Evolutionary conservation across 2,797 vertebrate genomes (phyloP), one percentile per base, ranked within the genome.

Genomic region (Pelochelys cantorii): DNA sequence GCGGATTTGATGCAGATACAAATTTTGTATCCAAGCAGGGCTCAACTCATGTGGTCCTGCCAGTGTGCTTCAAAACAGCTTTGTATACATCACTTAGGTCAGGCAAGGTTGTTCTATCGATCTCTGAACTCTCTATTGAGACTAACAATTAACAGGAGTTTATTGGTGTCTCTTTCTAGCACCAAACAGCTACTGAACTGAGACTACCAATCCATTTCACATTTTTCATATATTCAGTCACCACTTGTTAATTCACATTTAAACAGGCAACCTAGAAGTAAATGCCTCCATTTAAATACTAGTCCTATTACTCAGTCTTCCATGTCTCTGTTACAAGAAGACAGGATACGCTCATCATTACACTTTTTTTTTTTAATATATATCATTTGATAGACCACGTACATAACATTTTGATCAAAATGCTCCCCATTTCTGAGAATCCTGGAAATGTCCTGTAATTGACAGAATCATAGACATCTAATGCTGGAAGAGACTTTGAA

Each of bases 341-440:
- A 5, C 2, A 1, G 23, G 0, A 0, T 18, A 22, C 15, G 34
- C 5, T 3, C 18, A n/a, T 55, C 18, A 27, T 54, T 55, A 55
- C 18, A 48, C 42, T 48, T 31, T 31, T 79, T 88, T 12, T 14
- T 68, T 84, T 81, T 56, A 79, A 79, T n/a, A 79, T 42, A 52
- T 23, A 48, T 13, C 20, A 75, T 25, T 48, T 25, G 34, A 42
- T 3, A 5, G 15, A n/a, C 37, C 65, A 42, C 8, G 25, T 3
- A 23, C 1, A 7, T 5, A 31, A 74, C 54, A 81, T 14, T n/a
- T 48, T 27, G 74, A 22, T 3, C 54, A 54, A 55, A 84, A 85
- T 11, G 8, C 31, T 60, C 52, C 1, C 0, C 13, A 48, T 48
- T 75, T 15, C n/a, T 52, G 56, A 55, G 57, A 59, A 15, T 7